phyloP scores from a whole-genome alignment of 1,140 invertebrate species.

The Brachionus angularis region DNA sequence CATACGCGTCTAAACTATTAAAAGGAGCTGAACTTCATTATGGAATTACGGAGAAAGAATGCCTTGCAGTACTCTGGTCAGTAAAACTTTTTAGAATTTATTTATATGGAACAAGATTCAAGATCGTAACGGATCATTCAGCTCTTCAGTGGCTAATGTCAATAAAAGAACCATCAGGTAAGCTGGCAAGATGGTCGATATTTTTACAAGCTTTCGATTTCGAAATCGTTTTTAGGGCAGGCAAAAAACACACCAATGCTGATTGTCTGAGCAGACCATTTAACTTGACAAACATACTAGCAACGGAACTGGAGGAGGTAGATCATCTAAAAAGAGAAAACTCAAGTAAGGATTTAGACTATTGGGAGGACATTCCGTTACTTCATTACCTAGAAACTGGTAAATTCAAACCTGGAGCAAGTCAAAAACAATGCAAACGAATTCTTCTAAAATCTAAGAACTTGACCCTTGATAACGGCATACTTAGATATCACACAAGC shows the following conservation, averaged over 20 bases:
- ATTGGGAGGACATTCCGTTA: not conserved
- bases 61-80: conserved; percentile 1
- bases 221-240: conserved; percentile 41
- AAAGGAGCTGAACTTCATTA: conserved; percentile 20
- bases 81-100: conserved; percentile 9
- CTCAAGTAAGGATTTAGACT: conserved; percentile 16
- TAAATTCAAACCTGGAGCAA: not conserved
- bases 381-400: not conserved
- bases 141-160: conserved; percentile 22
- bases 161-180: conserved; percentile 54
- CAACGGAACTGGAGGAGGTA: not conserved
- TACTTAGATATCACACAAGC: too few species aligned
- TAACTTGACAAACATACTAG: not conserved
- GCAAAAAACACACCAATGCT: conserved; percentile 24
- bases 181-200: conserved; percentile 49
- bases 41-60: not conserved
- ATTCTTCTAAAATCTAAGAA: too few species aligned
- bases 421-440: conserved; percentile 11
- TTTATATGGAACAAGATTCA: conserved; percentile 32
- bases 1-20: conserved; percentile 9
- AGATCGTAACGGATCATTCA: conserved; percentile 39
- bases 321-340: not conserved
- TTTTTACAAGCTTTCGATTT: conserved; percentile 34
- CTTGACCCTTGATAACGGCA: too few species aligned
- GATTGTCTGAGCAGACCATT: conserved; percentile 42